Evolutionary conservation across 2,797 vertebrate genomes (phyloP), one percentile per base, ranked within the genome.

Genomic region (Acanthornis magna): DNA sequence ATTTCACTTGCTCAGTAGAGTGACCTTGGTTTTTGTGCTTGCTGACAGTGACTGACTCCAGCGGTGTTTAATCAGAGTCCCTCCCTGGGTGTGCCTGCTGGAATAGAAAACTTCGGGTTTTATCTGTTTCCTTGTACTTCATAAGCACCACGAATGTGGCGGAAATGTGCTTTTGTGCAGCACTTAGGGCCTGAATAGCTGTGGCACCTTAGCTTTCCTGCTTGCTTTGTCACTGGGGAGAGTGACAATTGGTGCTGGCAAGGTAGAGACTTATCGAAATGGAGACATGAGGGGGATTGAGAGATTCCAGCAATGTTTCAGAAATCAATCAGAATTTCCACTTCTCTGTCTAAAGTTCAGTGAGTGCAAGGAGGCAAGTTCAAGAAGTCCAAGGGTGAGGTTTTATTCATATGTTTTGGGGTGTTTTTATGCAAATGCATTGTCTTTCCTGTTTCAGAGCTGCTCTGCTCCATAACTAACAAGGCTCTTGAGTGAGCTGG

Each of bases 81-180:
- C 50, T 93, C 89, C 62, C 47, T 94, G 93, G 82, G 82, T 50
- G 91, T 94, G 86, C 58, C 77, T 93, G 65, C 83, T 58, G 8
- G 61, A 83, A 23, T 25, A 67, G 77, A 93, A 78, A 76, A 66
- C 55, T 62, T 65, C 48, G 63, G 7, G 4, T 74, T 47, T 0
- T 51, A 5, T 92, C 86, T 93, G 87, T 93, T 97, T 97, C 95
- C 89, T 91, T 83, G 55, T 48, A 21, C 72, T 88, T 50, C 40
- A 14, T 13, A 57, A 84, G 76, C 2, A 14, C 53, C 87, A 89
- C 89, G 32, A 82, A 45, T 36, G 32, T 29, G 76, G n/a, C 7
- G 74, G 93, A 92, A 96, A 42, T 4, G 0, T 50, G 55, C 30
- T 81, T 73, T 73, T 47, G 73, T 55, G 4, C 74, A 71, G 57